phyloP scores from a whole-genome alignment of 2,797 vertebrate genomes.

The Eurystomus glaucurus region DNA sequence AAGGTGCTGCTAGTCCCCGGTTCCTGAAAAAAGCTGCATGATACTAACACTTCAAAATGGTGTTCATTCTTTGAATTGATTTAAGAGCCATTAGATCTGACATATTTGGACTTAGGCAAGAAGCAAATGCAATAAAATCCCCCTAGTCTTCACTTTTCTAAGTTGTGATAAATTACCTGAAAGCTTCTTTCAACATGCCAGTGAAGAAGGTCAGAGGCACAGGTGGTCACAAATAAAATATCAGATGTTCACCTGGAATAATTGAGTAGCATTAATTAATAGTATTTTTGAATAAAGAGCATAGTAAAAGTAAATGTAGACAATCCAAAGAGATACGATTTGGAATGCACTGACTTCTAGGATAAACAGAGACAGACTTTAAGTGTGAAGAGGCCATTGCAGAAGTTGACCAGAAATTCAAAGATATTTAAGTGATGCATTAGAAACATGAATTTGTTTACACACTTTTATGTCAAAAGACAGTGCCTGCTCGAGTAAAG shows the following conservation, averaged over 20 bases:
- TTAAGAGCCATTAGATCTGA: not conserved
- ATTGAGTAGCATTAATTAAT: not conserved
- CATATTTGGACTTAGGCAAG: not conserved
- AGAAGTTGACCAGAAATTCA: not conserved
- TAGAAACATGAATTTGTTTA: not conserved
- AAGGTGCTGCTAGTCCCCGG: not conserved
- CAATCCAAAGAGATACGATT: not conserved
- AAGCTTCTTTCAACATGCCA: not conserved
- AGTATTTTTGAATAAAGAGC: not conserved
- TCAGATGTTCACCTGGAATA: not conserved
- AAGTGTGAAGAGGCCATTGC: not conserved
- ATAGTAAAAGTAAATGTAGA: not conserved
- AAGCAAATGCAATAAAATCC: not conserved
- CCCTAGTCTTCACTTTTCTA: not conserved
- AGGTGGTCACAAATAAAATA: not conserved
- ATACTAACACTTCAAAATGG: rapidly evolving
- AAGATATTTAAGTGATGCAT: not conserved
- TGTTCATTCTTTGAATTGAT: not conserved
- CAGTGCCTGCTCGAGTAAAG: not conserved
- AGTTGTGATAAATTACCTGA: not conserved
- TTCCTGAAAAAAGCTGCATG: not conserved
- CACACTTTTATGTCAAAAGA: not conserved
- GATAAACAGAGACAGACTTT: not conserved
- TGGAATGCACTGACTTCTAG: not conserved
- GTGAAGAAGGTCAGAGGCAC: not conserved